A percentile compares a stretch with the other conserved stretches of the same genome.
Evolutionary conservation across 2,113 vertebrate species (phyloP).

Genomic region (Hemichromis elongatus): DNA sequence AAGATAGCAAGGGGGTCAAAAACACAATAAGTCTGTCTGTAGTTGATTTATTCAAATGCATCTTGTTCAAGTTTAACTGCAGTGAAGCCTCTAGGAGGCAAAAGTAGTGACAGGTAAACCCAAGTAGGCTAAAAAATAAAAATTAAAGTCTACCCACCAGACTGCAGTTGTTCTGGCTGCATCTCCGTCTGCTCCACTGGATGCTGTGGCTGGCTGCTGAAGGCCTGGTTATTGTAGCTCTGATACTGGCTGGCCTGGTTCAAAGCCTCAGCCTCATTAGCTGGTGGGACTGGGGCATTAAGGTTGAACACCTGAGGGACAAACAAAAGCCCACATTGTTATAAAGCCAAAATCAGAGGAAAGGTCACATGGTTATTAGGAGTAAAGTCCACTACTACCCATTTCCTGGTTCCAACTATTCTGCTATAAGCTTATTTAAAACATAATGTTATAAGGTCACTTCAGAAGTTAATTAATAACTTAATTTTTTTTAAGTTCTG

Average conservation of each 20-base stretch:
- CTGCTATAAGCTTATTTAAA: not conserved
- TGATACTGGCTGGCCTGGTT: constrained; percentile 92
- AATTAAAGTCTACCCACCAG: constrained; percentile 74
- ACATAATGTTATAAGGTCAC: not conserved
- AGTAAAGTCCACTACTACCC: not conserved
- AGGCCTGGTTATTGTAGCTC: constrained; percentile 89
- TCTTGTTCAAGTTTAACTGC: not conserved
- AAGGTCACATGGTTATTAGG: constrained; percentile 25
- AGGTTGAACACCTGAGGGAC: constrained; percentile 91
- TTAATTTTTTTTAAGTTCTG: too few species aligned
- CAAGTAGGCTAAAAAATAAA: not conserved
- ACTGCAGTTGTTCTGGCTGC: constrained; percentile 90
- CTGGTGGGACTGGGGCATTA: constrained; percentile 95
- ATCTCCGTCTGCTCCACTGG: constrained; percentile 90
- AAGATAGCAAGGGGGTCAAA: not conserved
- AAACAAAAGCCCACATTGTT: constrained; percentile 35
- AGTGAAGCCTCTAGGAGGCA: not conserved
- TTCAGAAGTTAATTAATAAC: too few species aligned
- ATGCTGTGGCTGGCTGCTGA: constrained; percentile 83
- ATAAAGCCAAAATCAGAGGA: constrained; percentile 34
- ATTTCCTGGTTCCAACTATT: constrained; percentile 1
- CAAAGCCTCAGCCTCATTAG: constrained; percentile 89
- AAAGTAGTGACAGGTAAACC: too few species aligned
- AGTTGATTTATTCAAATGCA: not conserved
- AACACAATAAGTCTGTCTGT: not conserved